Evolutionary conservation across 2,797 vertebrate genomes (phyloP).

Genomic region (Phrynocephalus forsythii): DNA sequence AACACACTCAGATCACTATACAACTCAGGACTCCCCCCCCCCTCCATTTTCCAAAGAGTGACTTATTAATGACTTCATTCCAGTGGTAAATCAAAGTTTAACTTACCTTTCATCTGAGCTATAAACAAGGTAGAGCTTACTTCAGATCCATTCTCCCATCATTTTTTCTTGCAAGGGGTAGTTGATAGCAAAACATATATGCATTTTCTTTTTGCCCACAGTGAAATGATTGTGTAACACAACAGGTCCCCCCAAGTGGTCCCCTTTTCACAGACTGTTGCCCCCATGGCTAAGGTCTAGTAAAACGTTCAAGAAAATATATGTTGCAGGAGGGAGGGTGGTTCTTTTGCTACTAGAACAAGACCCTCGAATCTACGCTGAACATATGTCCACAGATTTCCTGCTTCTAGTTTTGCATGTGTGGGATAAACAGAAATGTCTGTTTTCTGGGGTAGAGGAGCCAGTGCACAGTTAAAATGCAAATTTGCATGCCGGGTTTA

Average conservation of each 20-base stretch:
- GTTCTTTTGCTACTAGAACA: background rate
- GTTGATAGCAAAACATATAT: background rate
- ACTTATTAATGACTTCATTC: constrained; percentile 37
- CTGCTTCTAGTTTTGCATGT: background rate
- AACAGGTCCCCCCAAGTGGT: background rate
- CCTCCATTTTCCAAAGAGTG: background rate
- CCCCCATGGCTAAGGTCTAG: background rate
- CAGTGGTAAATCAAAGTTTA: constrained; percentile 3
- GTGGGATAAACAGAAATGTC: background rate
- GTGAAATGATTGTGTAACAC: background rate
- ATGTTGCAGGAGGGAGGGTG: background rate
- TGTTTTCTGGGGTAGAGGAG: background rate
- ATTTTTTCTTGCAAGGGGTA: background rate
- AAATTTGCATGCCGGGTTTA: background rate
- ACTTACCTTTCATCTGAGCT: constrained; percentile 15
- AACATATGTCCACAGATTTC: background rate
- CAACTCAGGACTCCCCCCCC: constrained; percentile 10
- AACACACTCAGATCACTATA: constrained; percentile 39
- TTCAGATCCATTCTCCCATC: background rate
- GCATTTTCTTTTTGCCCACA: background rate
- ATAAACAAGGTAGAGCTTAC: background rate
- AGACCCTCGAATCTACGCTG: background rate
- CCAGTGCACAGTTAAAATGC: background rate
- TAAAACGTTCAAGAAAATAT: background rate
- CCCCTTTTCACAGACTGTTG: background rate